Conservation (phyloP, 2,113 vertebrate genomes). For the Addax nasomaculatus region DNA sequence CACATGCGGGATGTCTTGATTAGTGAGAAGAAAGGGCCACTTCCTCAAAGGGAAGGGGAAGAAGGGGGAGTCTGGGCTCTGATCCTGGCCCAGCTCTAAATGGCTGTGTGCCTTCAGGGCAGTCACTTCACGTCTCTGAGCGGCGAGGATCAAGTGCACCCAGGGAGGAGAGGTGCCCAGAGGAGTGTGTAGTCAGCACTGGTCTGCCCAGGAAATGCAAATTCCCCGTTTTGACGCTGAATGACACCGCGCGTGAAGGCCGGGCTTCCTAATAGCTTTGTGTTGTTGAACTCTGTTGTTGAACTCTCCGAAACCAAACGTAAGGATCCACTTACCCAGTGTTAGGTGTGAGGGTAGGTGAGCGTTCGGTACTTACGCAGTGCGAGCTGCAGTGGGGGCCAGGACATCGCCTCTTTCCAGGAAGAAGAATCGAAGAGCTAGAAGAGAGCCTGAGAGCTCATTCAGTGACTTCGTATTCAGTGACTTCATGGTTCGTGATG, state of each 20-base stretch:
- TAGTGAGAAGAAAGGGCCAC: background rate
- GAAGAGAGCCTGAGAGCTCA: background rate
- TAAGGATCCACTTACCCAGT: fast-evolving
- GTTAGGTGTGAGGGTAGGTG: background rate
- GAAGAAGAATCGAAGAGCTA: background rate
- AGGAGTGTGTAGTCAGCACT: fast-evolving
- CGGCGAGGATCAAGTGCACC: background rate
- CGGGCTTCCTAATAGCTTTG: background rate
- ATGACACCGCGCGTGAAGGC: fast-evolving
- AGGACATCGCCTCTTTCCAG: background rate
- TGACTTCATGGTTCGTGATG: background rate
- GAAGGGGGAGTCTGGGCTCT: too few relatives aligned
- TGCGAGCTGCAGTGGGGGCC: fast-evolving
- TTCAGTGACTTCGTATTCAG: background rate
- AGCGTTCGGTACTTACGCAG: fast-evolving
- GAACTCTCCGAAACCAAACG: background rate
- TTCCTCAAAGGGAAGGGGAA: background rate
- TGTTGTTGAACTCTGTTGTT: background rate
- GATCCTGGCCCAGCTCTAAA: background rate
- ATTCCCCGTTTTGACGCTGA: background rate
- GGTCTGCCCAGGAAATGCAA: background rate
- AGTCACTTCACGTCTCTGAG: background rate
- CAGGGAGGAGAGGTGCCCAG: background rate
- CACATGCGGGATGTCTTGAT: background rate
- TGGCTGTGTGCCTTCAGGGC: background rate